Conservation (phyloP, 2,888 invertebrate species). For the Hyposoter didymator region DNA sequence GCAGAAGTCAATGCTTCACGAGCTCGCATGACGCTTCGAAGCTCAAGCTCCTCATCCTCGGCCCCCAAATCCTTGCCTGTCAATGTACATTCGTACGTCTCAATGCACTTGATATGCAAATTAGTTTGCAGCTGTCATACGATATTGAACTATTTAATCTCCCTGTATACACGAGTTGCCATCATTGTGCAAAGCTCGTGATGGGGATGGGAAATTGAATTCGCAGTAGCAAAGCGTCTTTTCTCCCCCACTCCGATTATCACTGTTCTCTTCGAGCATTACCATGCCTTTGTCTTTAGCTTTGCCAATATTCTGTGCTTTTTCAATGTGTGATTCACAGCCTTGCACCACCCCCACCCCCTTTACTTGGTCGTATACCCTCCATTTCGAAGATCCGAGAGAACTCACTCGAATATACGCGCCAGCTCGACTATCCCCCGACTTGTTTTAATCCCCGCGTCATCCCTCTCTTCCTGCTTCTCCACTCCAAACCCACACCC, state of each 20-base stretch:
- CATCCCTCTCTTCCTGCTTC: slow-evolving; percentile 54
- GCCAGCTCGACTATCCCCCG: slow-evolving; percentile 32
- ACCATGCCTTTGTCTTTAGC: slow-evolving; percentile 27
- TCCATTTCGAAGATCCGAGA: slow-evolving; percentile 45
- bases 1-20: no score
- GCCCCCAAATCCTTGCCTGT: no score
- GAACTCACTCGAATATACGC: slow-evolving; percentile 36
- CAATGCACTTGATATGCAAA: background rate
- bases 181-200: background rate
- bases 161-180: no score
- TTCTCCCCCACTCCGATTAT: background rate
- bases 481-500: slow-evolving; percentile 12
- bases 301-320: background rate
- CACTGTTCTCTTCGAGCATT: slow-evolving; percentile 31
- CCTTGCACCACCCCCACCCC: background rate
- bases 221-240: slow-evolving; percentile 13
- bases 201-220: slow-evolving; percentile 44
- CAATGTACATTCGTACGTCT: background rate
- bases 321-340: background rate
- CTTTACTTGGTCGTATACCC: slow-evolving; percentile 5
- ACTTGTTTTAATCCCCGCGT: slow-evolving; percentile 45
- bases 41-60: no score
- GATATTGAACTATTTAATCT: background rate
- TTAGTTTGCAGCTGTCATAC: background rate
- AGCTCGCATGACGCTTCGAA: no score